These are phyloP conservation scores for Gerris lacustris DNA, from an alignment of 2,888 invertebrate genomes.

Conservation along the genomic window DNA sequence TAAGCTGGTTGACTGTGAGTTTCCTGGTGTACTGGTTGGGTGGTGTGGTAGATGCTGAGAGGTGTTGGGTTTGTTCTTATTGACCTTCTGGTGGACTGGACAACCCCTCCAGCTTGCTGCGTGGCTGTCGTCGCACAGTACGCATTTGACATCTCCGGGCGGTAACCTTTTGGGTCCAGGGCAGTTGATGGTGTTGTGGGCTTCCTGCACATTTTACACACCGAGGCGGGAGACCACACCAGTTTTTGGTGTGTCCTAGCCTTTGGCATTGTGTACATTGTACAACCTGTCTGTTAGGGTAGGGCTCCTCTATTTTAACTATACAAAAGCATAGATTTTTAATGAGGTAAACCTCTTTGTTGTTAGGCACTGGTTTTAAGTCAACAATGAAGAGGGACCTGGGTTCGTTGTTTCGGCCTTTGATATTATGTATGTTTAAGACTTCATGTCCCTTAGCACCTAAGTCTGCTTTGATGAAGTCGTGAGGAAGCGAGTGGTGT, in stretches of 20 bases:
- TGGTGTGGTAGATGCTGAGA: too few species aligned
- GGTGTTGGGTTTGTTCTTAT: too few species aligned
- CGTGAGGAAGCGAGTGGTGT: not conserved
- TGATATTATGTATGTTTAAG: not conserved
- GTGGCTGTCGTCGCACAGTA: not conserved
- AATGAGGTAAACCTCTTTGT: not conserved
- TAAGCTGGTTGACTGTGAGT: too few species aligned
- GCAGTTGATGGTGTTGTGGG: not conserved
- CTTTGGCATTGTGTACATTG: not conserved
- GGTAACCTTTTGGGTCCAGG: too few species aligned
- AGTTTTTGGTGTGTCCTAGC: slow-evolving; percentile 5
- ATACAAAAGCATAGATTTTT: not conserved
- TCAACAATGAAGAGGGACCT: not conserved
- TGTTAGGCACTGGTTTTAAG: not conserved
- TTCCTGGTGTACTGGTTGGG: too few species aligned
- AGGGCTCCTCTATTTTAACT: not conserved
- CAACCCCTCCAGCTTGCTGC: not conserved
- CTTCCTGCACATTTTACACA: slow-evolving; percentile 8
- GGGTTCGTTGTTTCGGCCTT: not conserved
- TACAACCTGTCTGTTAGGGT: not conserved
- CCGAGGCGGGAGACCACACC: not conserved
- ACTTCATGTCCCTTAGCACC: not conserved
- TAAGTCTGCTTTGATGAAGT: not conserved
- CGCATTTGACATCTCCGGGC: too few species aligned
- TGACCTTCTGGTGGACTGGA: not conserved